Conservation (phyloP, 1,140 invertebrate species). For the Lepidostoma basale region DNA sequence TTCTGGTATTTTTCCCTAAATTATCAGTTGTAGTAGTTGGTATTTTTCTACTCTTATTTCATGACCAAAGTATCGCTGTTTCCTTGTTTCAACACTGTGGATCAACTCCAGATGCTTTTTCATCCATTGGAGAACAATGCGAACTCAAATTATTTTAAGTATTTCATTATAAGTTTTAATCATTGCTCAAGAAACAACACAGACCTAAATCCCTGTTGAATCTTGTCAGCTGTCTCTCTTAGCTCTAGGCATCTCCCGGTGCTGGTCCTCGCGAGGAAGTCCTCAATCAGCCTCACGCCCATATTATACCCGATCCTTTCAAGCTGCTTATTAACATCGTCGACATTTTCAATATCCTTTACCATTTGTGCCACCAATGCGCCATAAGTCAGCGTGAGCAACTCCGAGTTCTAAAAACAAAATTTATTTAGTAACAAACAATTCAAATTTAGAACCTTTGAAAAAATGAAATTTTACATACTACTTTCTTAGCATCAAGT, state of each 20-base stretch:
- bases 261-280: conserved; percentile 92
- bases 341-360: conserved; percentile 96
- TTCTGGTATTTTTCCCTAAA: too few species aligned
- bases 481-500: conserved; percentile 60
- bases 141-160: too few species aligned
- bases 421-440: background rate
- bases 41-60: too few species aligned
- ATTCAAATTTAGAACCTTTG: background rate
- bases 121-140: too few species aligned
- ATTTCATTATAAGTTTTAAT: too few species aligned
- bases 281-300: conserved; percentile 96
- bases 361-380: conserved; percentile 95
- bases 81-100: too few species aligned
- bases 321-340: conserved; percentile 94
- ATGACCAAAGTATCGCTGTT: too few species aligned
- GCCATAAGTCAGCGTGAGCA: conserved; percentile 97
- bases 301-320: conserved; percentile 98
- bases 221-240: conserved; percentile 96
- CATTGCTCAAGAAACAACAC: background rate
- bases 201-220: conserved; percentile 73
- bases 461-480: conserved; percentile 47
- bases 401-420: conserved; percentile 87
- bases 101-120: too few species aligned
- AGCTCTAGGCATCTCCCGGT: conserved; percentile 92
- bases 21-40: too few species aligned